Percentiles rank a stretch among this genome's conserved stretches.
Conservation (phyloP, 2,113 vertebrate genomes). For the Echinops telfairi region DNA sequence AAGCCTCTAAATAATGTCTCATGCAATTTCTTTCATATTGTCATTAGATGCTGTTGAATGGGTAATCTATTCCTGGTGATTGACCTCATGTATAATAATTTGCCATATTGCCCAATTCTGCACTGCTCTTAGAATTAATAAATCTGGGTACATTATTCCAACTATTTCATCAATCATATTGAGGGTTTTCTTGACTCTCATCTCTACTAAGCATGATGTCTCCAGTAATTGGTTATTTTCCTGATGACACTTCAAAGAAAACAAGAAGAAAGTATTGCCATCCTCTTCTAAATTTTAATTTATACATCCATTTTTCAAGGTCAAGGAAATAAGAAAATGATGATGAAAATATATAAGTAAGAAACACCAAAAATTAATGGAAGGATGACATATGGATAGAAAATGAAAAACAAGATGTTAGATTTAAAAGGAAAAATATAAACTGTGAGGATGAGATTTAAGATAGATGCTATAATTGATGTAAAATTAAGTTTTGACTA, state of each 20-base stretch:
- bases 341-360: neutral
- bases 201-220: too few species aligned
- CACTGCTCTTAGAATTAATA: too few species aligned
- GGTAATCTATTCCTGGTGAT: too few species aligned
- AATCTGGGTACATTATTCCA: too few species aligned
- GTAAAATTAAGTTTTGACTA: slow-evolving; percentile 23
- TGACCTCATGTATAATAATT: too few species aligned
- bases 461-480: neutral
- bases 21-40: neutral
- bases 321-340: neutral
- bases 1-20: neutral
- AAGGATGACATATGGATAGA: neutral
- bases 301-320: neutral
- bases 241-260: neutral
- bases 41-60: too few species aligned
- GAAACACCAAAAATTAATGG: slow-evolving; percentile 7
- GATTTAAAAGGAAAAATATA: neutral
- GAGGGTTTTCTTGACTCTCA: too few species aligned
- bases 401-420: neutral
- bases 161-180: too few species aligned
- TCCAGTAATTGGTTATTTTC: neutral
- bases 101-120: too few species aligned
- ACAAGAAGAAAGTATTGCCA: neutral
- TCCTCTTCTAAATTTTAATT: neutral
- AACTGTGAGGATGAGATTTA: neutral